A percentile compares a stretch with the other conserved stretches of the same genome.
These are phyloP conservation scores for Aptenodytes patagonicus DNA, from an alignment of 2,113 vertebrate genomes.

Conservation along the genomic window DNA sequence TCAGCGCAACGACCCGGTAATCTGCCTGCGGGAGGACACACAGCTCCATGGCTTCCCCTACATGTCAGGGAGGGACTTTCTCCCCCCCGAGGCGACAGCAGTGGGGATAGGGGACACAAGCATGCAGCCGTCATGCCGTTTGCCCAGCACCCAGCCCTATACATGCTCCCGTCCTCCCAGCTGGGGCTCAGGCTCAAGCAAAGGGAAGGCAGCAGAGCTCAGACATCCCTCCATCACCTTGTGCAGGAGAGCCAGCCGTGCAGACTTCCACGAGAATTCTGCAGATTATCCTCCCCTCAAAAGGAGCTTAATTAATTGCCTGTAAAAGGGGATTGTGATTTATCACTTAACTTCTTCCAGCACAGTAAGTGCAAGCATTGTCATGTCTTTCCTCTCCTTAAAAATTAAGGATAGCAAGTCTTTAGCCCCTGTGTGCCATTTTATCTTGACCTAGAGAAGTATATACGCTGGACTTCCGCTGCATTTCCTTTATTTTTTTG, in stretches of 20 bases:
- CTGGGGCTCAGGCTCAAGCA: not conserved
- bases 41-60: fast-evolving
- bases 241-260: not conserved
- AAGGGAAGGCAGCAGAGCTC: not conserved
- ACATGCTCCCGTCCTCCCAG: not conserved
- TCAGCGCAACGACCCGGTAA: not conserved
- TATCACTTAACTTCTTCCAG: not conserved
- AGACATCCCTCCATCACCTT: not conserved
- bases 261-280: not conserved
- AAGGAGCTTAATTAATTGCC: not conserved
- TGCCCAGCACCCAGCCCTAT: not conserved
- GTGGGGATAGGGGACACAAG: not conserved
- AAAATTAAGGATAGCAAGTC: not conserved
- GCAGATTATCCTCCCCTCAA: not conserved
- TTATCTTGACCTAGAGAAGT: not conserved
- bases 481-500: not conserved
- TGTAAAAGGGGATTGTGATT: not conserved
- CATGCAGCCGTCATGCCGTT: fast-evolving
- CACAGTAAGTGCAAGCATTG: not conserved
- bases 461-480: not conserved
- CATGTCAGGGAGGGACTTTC: not conserved
- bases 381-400: not conserved
- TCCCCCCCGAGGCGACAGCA: not conserved
- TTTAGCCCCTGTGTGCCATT: not conserved
- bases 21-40: fast-evolving